Conservation (phyloP, 2,113 vertebrate species). For the Chroicocephalus ridibundus region DNA sequence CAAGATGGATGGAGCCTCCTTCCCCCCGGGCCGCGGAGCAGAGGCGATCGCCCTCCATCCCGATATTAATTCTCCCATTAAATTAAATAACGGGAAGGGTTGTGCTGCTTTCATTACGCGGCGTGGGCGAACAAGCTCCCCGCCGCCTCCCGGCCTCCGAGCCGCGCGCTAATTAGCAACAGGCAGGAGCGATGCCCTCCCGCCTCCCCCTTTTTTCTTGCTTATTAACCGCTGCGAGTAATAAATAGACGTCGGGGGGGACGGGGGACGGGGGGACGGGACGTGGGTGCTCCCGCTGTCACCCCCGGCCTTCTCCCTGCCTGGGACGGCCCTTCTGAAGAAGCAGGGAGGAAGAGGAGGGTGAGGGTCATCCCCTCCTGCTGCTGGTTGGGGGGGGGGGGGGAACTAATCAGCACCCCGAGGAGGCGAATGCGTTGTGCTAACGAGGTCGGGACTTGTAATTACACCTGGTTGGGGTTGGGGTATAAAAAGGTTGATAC, state of each 20-base stretch:
- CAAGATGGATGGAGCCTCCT: slow-evolving; percentile 23
- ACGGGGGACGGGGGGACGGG: not conserved
- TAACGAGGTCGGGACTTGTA: not conserved
- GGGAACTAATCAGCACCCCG: not conserved
- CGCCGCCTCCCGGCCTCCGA: not conserved
- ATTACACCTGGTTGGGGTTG: not conserved
- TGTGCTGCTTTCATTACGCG: slow-evolving; percentile 16
- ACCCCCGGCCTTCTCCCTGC: rapidly evolving
- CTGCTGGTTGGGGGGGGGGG: too few species aligned
- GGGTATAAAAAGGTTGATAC: rapidly evolving
- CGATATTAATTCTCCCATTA: slow-evolving; percentile 16
- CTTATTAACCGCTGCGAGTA: not conserved
- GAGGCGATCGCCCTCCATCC: not conserved
- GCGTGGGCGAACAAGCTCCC: not conserved
- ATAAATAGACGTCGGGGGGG: not conserved
- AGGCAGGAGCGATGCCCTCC: not conserved
- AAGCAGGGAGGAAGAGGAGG: not conserved
- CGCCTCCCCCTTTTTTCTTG: not conserved
- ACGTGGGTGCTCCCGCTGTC: too few species aligned
- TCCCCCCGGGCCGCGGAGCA: not conserved
- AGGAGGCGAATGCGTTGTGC: not conserved
- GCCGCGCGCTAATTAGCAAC: slow-evolving; percentile 34
- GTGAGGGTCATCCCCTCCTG: not conserved
- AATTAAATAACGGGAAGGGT: not conserved
- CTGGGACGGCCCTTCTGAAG: not conserved